These are phyloP conservation scores for Diphyllodes magnificus DNA, from an alignment of 2,113 vertebrate genomes.

Conservation along the genomic window DNA sequence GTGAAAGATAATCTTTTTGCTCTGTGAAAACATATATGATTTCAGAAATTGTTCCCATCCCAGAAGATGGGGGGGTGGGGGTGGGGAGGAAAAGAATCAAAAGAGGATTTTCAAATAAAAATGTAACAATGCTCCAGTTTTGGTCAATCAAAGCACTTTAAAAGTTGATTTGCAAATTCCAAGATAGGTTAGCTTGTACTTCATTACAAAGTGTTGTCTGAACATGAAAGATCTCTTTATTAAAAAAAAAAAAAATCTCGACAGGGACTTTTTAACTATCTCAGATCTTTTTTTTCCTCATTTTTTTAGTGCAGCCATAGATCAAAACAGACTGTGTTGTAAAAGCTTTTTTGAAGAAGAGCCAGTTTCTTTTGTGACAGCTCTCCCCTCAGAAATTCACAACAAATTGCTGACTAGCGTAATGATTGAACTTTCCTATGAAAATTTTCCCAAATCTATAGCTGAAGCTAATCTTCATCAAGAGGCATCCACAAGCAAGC, in stretches of 20 bases:
- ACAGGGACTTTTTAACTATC: neutral
- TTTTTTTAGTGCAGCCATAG: neutral
- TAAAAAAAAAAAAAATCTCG: neutral
- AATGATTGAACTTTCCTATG: neutral
- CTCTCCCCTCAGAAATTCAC: conserved; percentile 8
- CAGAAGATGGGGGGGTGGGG: neutral
- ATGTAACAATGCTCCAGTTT: neutral
- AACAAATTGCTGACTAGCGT: neutral
- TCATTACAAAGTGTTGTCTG: conserved; percentile 3
- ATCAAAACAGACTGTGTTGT: conserved; percentile 37
- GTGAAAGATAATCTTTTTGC: neutral
- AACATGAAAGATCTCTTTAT: conserved; percentile 20
- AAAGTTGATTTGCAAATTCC: conserved; percentile 15
- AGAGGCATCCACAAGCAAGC: neutral
- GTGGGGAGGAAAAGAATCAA: neutral
- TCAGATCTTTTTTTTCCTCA: neutral
- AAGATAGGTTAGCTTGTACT: neutral
- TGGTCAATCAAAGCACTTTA: conserved; percentile 5
- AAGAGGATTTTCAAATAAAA: conserved; percentile 33
- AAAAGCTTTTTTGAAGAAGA: conserved; percentile 54
- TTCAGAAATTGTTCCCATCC: neutral
- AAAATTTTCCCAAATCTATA: neutral
- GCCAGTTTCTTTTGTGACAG: conserved; percentile 17
- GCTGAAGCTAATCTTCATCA: neutral
- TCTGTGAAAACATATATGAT: conserved; percentile 6